These are phyloP conservation scores for Cerastis leucographa DNA, from an alignment of 2,888 invertebrate genomes.

Conservation along the genomic window DNA sequence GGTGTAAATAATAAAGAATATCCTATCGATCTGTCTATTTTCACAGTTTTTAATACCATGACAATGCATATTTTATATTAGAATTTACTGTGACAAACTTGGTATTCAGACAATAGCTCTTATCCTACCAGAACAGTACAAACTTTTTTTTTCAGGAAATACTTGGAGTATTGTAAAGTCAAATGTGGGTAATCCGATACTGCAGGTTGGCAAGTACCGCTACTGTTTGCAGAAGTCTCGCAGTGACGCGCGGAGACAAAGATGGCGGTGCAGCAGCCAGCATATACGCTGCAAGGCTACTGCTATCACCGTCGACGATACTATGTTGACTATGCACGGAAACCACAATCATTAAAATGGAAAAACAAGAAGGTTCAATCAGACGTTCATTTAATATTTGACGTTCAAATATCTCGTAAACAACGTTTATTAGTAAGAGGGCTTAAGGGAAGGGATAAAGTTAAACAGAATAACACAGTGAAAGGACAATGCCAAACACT, in stretches of 20 bases:
- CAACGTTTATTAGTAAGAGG: neutral
- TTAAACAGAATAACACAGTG: no score
- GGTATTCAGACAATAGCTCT: no score
- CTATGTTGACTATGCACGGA: slow-evolving; percentile 34
- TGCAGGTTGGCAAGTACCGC: slow-evolving; percentile 68
- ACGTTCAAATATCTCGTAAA: neutral
- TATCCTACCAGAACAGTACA: neutral
- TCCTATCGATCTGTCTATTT: no score
- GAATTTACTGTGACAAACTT: neutral
- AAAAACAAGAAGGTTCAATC: neutral
- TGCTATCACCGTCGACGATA: slow-evolving; percentile 42
- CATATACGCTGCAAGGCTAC: slow-evolving; percentile 56
- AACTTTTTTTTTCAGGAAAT: slow-evolving; percentile 6
- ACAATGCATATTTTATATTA: neutral
- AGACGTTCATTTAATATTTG: neutral
- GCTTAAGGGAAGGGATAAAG: no score
- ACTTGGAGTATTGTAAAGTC: slow-evolving; percentile 57
- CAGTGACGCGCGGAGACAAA: slow-evolving; percentile 48
- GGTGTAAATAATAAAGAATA: no score
- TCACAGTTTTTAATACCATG: no score
- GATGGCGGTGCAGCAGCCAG: slow-evolving; percentile 68
- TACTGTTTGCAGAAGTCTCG: slow-evolving; percentile 65
- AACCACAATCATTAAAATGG: slow-evolving; percentile 46
- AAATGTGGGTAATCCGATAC: slow-evolving; percentile 67
- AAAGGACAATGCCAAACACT: neutral